Evolutionary conservation across 2,888 invertebrate species (phyloP).

Genomic region (Caradrina kadenii): DNA sequence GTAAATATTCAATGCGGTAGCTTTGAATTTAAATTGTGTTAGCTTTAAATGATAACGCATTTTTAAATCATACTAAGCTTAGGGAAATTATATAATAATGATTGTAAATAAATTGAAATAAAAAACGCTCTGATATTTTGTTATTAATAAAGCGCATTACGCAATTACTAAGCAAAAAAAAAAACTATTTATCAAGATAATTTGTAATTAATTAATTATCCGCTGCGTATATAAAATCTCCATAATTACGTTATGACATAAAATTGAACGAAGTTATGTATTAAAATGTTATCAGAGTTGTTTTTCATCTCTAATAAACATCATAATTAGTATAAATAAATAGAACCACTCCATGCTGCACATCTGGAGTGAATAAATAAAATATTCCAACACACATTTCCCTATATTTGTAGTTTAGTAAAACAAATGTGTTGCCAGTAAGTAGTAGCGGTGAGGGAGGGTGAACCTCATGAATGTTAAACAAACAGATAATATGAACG

Average conservation of each 20-base stretch:
- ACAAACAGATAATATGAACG: constrained; percentile 76
- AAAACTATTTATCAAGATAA: background rate
- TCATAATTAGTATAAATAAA: constrained; percentile 12
- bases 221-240: background rate
- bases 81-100: too few relatives aligned
- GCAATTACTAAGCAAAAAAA: too few relatives aligned
- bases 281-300: constrained; percentile 4
- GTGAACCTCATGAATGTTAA: constrained; percentile 78
- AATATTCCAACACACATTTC: constrained; percentile 43
- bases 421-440: constrained; percentile 60
- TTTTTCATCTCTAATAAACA: constrained; percentile 8
- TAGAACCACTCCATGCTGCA: constrained; percentile 14
- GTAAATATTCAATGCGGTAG: background rate
- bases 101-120: too few relatives aligned
- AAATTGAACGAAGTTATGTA: background rate
- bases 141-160: too few relatives aligned
- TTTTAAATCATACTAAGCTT: too few relatives aligned
- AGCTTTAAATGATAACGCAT: background rate
- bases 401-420: constrained; percentile 55
- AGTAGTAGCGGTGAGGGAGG: constrained; percentile 53
- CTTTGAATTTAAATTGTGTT: background rate
- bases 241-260: background rate
- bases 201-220: background rate
- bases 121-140: too few relatives aligned
- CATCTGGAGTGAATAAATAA: constrained; percentile 55